phyloP scores from a whole-genome alignment of 2,888 invertebrate species.

The Troilus luridus region DNA sequence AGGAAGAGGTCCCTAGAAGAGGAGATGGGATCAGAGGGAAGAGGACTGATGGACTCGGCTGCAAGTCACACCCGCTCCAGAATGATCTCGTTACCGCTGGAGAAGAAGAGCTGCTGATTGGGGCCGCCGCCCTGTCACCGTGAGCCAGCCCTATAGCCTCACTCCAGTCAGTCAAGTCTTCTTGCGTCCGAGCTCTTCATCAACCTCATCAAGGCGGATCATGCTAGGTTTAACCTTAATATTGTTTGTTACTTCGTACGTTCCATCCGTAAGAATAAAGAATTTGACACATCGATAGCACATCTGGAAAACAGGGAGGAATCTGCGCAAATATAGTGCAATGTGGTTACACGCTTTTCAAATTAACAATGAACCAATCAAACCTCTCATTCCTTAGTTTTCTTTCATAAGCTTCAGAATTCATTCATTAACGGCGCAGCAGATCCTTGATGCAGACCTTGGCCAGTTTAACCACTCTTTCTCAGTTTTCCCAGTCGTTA shows the following conservation, averaged over 20 bases:
- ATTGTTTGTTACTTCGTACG: background rate
- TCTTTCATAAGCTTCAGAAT: no score
- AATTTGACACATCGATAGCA: no score
- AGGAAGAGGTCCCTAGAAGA: background rate
- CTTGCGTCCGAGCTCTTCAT: background rate
- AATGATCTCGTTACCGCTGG: slow-evolving; percentile 10
- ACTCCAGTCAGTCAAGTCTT: background rate
- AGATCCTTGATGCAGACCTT: no score
- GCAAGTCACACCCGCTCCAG: background rate
- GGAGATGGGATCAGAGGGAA: background rate
- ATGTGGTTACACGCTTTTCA: no score
- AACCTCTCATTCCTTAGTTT: no score
- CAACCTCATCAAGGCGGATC: background rate
- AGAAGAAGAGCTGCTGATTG: slow-evolving; percentile 39
- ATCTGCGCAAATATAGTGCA: no score
- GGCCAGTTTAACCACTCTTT: no score
- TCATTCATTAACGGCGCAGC: no score
- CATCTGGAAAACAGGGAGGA: no score
- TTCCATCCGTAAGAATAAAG: background rate
- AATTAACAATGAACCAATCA: no score
- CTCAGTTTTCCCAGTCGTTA: no score
- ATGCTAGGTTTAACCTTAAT: background rate
- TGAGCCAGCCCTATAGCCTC: background rate
- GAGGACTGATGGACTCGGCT: background rate
- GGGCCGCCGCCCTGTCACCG: slow-evolving; percentile 3